These are phyloP conservation scores for Cervus canadensis DNA, from an alignment of 2,113 vertebrate species.

Conservation along the genomic window DNA sequence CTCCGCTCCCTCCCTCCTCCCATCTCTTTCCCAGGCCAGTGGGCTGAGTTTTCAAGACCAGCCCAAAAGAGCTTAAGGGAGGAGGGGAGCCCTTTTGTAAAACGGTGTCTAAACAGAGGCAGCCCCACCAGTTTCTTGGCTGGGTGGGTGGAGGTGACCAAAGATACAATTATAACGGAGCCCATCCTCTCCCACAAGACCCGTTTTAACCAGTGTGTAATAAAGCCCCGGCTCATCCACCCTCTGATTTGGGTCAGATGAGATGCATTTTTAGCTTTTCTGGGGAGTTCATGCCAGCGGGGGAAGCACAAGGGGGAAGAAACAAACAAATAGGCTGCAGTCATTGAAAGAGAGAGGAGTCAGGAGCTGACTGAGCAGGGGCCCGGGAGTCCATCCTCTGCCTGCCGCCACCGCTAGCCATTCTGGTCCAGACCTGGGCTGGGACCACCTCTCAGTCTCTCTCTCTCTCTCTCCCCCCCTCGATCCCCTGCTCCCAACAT, in stretches of 20 bases:
- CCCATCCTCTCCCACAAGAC: constrained; percentile 58
- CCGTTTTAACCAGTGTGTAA: neutral
- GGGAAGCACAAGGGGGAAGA: neutral
- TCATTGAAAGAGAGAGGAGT: neutral
- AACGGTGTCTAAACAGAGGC: neutral
- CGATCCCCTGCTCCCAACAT: no score
- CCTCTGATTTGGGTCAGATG: constrained; percentile 79
- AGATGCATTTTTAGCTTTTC: constrained; percentile 92
- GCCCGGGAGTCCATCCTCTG: neutral
- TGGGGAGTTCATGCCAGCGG: constrained; percentile 57
- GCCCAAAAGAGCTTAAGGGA: neutral
- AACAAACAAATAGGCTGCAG: neutral
- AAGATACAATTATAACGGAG: constrained; percentile 47
- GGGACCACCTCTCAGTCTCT: neutral
- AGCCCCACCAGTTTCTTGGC: neutral
- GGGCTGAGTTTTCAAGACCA: neutral
- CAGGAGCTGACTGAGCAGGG: rapidly evolving
- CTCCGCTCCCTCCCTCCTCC: neutral
- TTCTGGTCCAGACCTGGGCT: neutral
- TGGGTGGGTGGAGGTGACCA: constrained; percentile 48
- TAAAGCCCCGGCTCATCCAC: constrained; percentile 45
- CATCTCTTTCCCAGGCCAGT: neutral
- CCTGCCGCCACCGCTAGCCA: neutral
- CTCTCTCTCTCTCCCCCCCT: no score
- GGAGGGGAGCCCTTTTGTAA: neutral